Conservation (phyloP, 2,113 vertebrate species). For the Oxyura jamaicensis region DNA sequence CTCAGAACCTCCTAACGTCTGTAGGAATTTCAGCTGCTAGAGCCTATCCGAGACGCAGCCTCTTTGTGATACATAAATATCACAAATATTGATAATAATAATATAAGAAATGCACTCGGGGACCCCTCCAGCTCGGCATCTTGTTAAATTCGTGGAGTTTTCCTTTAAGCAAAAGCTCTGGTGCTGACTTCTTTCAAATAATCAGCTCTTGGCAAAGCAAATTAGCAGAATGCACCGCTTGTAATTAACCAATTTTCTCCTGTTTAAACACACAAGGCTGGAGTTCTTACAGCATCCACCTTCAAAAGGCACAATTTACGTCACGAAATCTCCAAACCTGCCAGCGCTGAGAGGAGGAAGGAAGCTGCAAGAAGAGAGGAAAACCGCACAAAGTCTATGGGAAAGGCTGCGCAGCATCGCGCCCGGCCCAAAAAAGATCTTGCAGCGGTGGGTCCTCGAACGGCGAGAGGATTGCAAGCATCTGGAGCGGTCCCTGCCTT, state of each 20-base stretch:
- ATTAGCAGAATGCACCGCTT: not conserved
- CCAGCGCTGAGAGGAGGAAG: constrained; percentile 8
- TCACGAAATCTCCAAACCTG: not conserved
- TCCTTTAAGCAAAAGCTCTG: not conserved
- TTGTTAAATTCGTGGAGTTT: fast-evolving
- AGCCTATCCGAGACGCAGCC: not conserved
- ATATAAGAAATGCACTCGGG: not conserved
- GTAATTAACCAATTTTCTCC: constrained; percentile 23
- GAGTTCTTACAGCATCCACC: not conserved
- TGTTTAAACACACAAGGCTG: not conserved
- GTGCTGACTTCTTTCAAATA: not conserved
- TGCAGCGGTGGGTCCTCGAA: fast-evolving
- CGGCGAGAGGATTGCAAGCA: fast-evolving
- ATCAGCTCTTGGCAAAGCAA: not conserved
- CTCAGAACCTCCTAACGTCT: not conserved
- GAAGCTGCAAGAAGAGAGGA: constrained; percentile 51
- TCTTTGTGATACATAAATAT: not conserved
- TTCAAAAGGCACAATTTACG: constrained; percentile 22
- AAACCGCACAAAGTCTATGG: constrained; percentile 22
- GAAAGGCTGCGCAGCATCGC: not conserved
- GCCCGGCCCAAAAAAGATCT: not conserved
- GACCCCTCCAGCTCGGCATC: not conserved
- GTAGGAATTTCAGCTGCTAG: not conserved
- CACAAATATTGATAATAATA: not conserved
- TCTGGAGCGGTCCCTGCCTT: not conserved